Conservation (phyloP, 2,888 invertebrate genomes). For the Parasteatoda lunata region DNA sequence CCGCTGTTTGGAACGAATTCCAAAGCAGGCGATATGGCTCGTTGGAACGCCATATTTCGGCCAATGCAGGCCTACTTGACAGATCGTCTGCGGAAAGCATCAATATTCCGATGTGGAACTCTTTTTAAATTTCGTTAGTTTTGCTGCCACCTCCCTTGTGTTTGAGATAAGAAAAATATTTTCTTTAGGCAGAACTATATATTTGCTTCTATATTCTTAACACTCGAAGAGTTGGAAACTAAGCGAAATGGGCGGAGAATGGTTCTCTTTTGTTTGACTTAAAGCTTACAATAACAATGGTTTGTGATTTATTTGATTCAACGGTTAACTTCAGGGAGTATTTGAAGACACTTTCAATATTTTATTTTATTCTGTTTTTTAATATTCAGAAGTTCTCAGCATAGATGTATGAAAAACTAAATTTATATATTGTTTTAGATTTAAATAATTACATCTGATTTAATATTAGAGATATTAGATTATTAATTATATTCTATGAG, state of each 20-base stretch:
- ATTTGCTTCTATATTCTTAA: background rate
- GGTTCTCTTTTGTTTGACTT: background rate
- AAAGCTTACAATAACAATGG: background rate
- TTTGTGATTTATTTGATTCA: background rate
- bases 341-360: no score
- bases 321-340: background rate
- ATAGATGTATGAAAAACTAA: no score
- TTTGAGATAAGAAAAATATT: slow-evolving; percentile 1
- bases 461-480: no score
- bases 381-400: no score
- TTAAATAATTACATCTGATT: no score
- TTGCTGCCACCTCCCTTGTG: background rate
- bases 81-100: slow-evolving; percentile 38
- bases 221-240: background rate
- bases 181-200: background rate
- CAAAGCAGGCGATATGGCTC: background rate
- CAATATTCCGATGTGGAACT: slow-evolving; percentile 51
- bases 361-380: no score
- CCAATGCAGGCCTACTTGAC: slow-evolving; percentile 19
- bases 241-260: background rate
- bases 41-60: slow-evolving; percentile 29
- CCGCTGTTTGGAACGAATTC: background rate
- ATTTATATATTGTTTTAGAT: no score
- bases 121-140: slow-evolving; percentile 40
- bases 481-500: no score